phyloP scores from a whole-genome alignment of 1,140 invertebrate species.

The Eubasilissa regina region DNA sequence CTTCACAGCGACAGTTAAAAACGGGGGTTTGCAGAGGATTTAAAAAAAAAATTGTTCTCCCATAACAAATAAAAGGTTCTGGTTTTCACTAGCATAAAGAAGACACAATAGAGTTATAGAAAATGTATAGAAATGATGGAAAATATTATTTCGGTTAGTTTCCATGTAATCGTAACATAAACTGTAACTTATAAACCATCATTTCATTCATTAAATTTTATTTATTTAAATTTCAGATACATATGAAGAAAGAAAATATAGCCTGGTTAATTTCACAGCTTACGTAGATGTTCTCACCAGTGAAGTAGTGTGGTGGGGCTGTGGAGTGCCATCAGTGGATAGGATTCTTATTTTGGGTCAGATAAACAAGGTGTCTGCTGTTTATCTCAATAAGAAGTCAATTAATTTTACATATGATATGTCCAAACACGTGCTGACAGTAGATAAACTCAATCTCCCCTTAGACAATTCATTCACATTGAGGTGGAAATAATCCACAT shows the following conservation, averaged over 20 bases:
- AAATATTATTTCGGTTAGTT: too few species aligned
- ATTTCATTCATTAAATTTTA: not conserved
- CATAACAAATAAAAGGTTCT: too few species aligned
- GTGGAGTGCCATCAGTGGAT: conserved; percentile 68
- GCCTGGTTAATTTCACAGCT: conserved; percentile 73
- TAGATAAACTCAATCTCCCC: conserved; percentile 64
- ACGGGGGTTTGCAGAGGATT: too few species aligned
- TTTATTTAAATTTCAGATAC: conserved; percentile 70
- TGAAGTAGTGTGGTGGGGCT: conserved; percentile 70
- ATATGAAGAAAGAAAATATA: conserved; percentile 75
- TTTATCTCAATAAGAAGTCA: conserved; percentile 63
- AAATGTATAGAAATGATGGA: too few species aligned
- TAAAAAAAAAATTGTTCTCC: too few species aligned
- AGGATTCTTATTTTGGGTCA: conserved; percentile 64
- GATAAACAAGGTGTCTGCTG: conserved; percentile 60
- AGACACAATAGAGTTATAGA: too few species aligned
- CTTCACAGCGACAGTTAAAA: too few species aligned
- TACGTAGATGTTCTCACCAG: conserved; percentile 69
- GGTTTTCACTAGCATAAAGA: too few species aligned
- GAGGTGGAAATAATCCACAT: conserved; percentile 62
- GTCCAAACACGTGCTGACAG: conserved; percentile 62
- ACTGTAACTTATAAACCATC: too few species aligned
- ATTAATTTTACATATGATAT: conserved; percentile 63
- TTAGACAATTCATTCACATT: conserved; percentile 66
- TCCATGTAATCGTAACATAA: too few species aligned